Conservation (phyloP, 2,888 invertebrate genomes). For the Dusona sp. region DNA sequence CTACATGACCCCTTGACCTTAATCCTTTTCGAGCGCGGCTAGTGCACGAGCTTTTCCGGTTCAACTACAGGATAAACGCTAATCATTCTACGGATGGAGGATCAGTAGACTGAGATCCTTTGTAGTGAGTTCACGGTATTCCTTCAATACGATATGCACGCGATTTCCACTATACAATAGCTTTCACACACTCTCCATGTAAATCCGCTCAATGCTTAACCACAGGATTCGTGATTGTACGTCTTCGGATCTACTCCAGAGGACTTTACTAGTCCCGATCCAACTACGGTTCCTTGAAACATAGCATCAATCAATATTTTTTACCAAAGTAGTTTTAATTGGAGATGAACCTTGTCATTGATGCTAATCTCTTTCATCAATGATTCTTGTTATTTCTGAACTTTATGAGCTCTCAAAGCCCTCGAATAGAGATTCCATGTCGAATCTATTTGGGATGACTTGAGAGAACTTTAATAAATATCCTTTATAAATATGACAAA, state of each 20-base stretch:
- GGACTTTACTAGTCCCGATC: not conserved
- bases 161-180: not conserved
- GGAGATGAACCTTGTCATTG: not conserved
- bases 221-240: slow-evolving; percentile 7
- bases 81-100: slow-evolving; percentile 44
- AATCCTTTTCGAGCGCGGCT: slow-evolving; percentile 63
- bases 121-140: slow-evolving; percentile 20
- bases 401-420: not conserved
- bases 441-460: not conserved
- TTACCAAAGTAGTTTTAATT: not conserved
- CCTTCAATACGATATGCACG: slow-evolving; percentile 26
- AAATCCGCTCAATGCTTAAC: slow-evolving; percentile 39
- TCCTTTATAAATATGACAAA: not conserved
- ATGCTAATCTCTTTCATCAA: not conserved
- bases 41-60: slow-evolving; percentile 36
- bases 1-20: slow-evolving; percentile 66
- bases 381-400: not conserved
- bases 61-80: slow-evolving; percentile 35
- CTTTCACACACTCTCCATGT: slow-evolving; percentile 23
- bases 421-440: not conserved
- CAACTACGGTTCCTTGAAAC: not conserved
- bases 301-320: not conserved
- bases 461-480: not conserved
- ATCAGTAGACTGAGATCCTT: slow-evolving; percentile 42
- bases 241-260: not conserved